Evolutionary conservation across 2,888 invertebrate species (phyloP), one percentile per base, ranked within the genome.

Genomic region (Drosophila parthenogenetica): DNA sequence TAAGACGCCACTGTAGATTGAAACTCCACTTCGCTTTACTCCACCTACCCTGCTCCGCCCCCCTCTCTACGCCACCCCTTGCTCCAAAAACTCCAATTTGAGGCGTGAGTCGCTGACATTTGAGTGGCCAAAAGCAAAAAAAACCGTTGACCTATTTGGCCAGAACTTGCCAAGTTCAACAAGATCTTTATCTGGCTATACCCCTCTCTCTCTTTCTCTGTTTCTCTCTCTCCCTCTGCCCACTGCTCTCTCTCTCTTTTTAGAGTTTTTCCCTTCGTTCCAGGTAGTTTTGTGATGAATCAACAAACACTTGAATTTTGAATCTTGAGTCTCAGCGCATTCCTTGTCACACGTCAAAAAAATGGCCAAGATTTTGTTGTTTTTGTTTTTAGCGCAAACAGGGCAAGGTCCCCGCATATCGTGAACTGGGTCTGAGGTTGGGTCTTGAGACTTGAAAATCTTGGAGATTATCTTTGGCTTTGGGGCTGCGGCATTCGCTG

Each of bases 401-500:
- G 72, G 60, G 62, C 63, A 57, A 58, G 67, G 62, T 65, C 16
- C 14, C 32, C 57, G n/a, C 42, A 29, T 39, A 50, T 39, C 37
- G 25, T 29, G 29, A 42, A 45, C 22, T 32, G 45, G 32, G 69
- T 29, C 54, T 42, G 35, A 50, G 55, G 35, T 51, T 19, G 45
- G 46, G 40, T 48, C n/a, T 72, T 55, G 14, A 25, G 40, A 11
- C 43, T 55, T 32, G 53, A 22, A 22, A 45, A 14, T 42, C 16
- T 51, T 37, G 48, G 54, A 87, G 87, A 84, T 83, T 64, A 83
- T 83, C 85, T 79, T 4, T 14, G 40, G 43, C 40, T 79, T 8
- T 29, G 60, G 29, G 51, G 35, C 54, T 22, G 77, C 77, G 88
- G 83, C 75, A 77, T 85, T 87, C 8, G 35, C 79, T 73, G 76